A percentile compares a stretch with the other conserved stretches of the same genome.
These are phyloP conservation scores for Exocentrus adspersus DNA, from an alignment of 2,888 invertebrate genomes.

Conservation along the genomic window DNA sequence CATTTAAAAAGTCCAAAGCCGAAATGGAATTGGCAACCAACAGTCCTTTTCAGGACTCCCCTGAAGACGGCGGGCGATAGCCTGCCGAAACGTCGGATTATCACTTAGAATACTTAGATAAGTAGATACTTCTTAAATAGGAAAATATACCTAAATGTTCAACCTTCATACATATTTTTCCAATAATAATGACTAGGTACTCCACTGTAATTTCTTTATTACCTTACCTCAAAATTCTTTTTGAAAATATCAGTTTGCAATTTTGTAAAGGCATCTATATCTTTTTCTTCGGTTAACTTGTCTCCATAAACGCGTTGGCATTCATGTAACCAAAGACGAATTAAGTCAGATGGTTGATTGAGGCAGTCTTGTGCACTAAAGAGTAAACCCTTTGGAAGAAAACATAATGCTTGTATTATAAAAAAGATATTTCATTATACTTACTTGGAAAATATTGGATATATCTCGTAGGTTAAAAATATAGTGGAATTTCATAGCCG, in stretches of 20 bases:
- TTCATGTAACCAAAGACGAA: conserved; percentile 94
- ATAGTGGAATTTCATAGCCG: conserved; percentile 96
- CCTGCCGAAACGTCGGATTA: no score
- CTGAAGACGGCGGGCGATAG: no score
- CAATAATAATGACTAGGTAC: not conserved
- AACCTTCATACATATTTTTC: no score
- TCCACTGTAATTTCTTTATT: not conserved
- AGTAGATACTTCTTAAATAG: no score
- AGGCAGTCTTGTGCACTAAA: conserved; percentile 92
- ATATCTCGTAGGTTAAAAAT: conserved; percentile 95
- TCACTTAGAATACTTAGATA: no score
- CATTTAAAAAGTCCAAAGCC: no score
- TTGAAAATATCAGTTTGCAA: conserved; percentile 90
- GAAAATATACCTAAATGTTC: no score
- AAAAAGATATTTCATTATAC: not conserved
- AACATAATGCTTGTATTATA: not conserved
- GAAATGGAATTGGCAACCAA: no score
- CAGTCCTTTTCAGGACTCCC: no score
- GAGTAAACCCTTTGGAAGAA: conserved; percentile 90
- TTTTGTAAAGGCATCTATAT: conserved; percentile 90
- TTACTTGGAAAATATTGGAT: conserved; percentile 93
- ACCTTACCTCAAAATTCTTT: conserved; percentile 84
- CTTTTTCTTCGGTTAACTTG: conserved; percentile 91
- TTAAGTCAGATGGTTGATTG: conserved; percentile 80
- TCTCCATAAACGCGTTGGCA: conserved; percentile 93